Evolutionary conservation across 2,888 invertebrate species (phyloP), one percentile per base, ranked within the genome.

Genomic region (Ditylenchus weischeri): DNA sequence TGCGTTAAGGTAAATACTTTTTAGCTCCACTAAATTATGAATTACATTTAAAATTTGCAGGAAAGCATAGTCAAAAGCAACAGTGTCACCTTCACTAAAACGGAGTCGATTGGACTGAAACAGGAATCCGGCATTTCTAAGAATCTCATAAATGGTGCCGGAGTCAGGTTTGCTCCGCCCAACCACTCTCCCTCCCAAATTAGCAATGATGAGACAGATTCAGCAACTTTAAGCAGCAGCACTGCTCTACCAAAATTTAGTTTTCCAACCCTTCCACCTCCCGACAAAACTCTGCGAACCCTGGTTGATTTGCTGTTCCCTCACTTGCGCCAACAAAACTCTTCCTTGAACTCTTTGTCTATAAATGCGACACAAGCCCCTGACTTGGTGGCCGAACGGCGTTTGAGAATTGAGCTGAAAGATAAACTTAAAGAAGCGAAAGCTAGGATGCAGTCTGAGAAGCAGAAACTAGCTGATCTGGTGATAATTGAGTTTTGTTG

Each of bases 1-100:
- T 59, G 59, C 43, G 29, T 59, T 19, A 35, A 38, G 59, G 59
- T 59, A 35, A 36, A 19, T 29, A 1, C 10, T 1, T 54, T 21
- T 54, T 18, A 15, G 13, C 1, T 7, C 23, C 54, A 13, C 11
- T 7, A 54, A 29, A 54, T 54, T 54, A 54, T 23, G n/a, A 10
- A 54, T 10, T 51, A 13, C 13, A 51, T 21, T 23, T 54, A 18
- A 18, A 13, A 54, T 7, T 54, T n/a, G 10, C 54, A 54, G 54
- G 54, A 54, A 54, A 54, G 54, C n/a, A 1, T 54, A 7, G n/a
- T 54, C 23, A 54, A 54, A 54, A 54, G 54, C 54, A 54, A 54
- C 54, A 54, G 21, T 23, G 29, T 54, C n/a, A 54, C 54, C 29
- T 29, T 54, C 8, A n/a, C 54, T 11, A 54, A 54, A 54, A 54